phyloP scores from a whole-genome alignment of 37 sponge, comb jelly and placozoan genomes.

The Oscarella lobularis region DNA sequence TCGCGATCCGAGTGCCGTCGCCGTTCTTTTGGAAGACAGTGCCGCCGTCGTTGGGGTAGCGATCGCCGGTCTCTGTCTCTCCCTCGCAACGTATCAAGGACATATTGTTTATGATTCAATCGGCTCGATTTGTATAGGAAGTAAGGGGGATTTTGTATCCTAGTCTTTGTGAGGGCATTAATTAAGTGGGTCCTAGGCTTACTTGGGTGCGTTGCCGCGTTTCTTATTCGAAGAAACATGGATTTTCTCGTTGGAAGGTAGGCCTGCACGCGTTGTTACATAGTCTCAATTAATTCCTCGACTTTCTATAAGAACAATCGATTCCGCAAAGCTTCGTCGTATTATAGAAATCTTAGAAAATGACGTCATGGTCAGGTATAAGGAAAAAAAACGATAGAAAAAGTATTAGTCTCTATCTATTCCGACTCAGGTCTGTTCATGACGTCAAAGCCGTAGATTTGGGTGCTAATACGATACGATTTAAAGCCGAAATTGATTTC shows the following conservation, averaged over 20 bases:
- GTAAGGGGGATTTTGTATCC: slow-evolving; percentile 14
- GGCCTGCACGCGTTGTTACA: slow-evolving; percentile 2
- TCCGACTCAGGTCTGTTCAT: slow-evolving; percentile 61
- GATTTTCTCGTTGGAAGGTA: slow-evolving; percentile 91
- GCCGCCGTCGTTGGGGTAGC: slow-evolving; percentile 84
- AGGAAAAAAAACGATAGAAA: too few relatives aligned
- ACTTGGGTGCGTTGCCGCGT: slow-evolving; percentile 84
- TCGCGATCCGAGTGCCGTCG: slow-evolving; percentile 88
- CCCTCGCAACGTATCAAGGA: slow-evolving; percentile 60
- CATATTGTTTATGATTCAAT: slow-evolving; percentile 87
- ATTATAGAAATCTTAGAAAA: slow-evolving; percentile 5
- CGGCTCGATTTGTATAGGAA: slow-evolving; percentile 87
- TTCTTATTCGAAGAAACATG: slow-evolving; percentile 87
- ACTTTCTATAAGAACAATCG: not conserved
- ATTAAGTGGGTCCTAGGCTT: slow-evolving; percentile 26
- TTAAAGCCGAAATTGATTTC: slow-evolving; percentile 90
- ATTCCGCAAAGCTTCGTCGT: not conserved
- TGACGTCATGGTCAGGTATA: slow-evolving; percentile 12
- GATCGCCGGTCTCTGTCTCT: slow-evolving; percentile 55
- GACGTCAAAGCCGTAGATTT: slow-evolving; percentile 93
- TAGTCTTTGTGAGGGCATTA: not conserved
- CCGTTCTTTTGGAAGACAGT: slow-evolving; percentile 96
- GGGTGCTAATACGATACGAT: slow-evolving; percentile 76
- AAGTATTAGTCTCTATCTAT: not conserved
- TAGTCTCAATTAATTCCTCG: not conserved